Evolutionary conservation across 1,140 invertebrate genomes (phyloP), one percentile per base, ranked within the genome.

Genomic region (Octopus sinensis): DNA sequence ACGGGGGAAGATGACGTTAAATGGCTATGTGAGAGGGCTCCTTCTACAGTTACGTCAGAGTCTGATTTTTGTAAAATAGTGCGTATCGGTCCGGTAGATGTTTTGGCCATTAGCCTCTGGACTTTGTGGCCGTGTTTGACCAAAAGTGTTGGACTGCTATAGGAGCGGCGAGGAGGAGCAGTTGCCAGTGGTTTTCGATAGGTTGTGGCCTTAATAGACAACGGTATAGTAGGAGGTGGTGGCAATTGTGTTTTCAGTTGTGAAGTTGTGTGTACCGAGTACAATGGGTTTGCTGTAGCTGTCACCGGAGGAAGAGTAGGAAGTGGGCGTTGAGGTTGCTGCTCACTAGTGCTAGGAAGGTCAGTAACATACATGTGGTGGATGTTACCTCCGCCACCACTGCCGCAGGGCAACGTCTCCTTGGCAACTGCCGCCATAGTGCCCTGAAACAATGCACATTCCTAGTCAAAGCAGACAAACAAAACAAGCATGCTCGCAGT

Each of bases 121-220:
- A 88, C 84, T 84, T 88, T 88, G 80, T 87, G 84, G 56, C 87
- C 86, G 84, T 88, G 87, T 81, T 88, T 88, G 56, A 88, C 86
- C 80, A 88, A 82, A 79, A 87, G 84, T 12, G 87, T 87, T 56
- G 87, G 87, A 82, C 84, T 87, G 79, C 79, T 85, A 78, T 85
- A 88, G 12, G 86, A 84, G 23, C 87, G 82, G 73, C 87, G 80
- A 71, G 85, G 85, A 62, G 86, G 82, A 56, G 87, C 82, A 80
- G 83, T 83, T 23, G 83, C 62, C 9, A 73, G 17, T 73, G 68
- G 17, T 73, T 73, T 73, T 9, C 68, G 68, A 73, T 73, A 73
- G 30, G 68, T 17, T 17, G 68, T 73, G 30, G 68, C 30, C 68
- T 73, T 73, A 73, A 73, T 73, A 23, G 68, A 73, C 13, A 73